Base-by-base conservation (phyloP, 1,140 invertebrate genomes). In the Drosophila nebulosa region DNA sequence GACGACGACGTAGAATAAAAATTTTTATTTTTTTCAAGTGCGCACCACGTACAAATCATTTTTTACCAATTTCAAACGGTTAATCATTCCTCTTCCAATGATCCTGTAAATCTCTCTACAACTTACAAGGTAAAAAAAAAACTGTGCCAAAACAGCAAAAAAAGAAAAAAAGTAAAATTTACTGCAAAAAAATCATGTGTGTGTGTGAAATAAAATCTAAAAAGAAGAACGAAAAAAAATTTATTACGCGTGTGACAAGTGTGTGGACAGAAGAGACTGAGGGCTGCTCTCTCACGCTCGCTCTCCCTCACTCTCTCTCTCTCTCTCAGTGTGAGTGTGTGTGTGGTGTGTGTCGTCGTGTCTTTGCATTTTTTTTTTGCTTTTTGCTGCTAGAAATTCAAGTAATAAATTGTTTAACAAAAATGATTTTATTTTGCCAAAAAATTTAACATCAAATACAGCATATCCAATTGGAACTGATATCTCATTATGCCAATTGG, bases 231-330 rank as follows among this genome's bases (percentile, higher is more conserved):
- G 67, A 69, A 67, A 69, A 67, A 69, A 59, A 65, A 46, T 58
- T 14, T 74, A 73, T 84, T 70, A 68, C 72, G 80, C 77, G 80
- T 85, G 72, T 81, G 79, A 83, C 74, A 83, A 81, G 75, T 78
- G 74, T 83, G 79, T 68, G 65, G 71, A 69, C 60, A 46, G 46
- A 46, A 55, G 53, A 53, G 42, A 53, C 50, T 24, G 50, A n/a
- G 9, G 18, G 16, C n/a, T 4, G 26, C 52, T 30, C 50, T 22
- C 58, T 69, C 56, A n/a, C n/a, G 9, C 10, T 22, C n/a, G 5
- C 26, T 64, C 30, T 60, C 27, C 32, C 12, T 9, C 30, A 12
- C n/a, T n/a, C 10, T 22, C n/a, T 1, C 26, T 64, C 30, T 60
- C 27, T 39, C 12, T 9, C 30, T 7, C 24, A 21, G 46, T 58